Percentiles rank a stretch among this genome's conserved stretches.
Evolutionary conservation across 2,797 vertebrate genomes (phyloP).

Genomic region (Tokudaia muenninki): DNA sequence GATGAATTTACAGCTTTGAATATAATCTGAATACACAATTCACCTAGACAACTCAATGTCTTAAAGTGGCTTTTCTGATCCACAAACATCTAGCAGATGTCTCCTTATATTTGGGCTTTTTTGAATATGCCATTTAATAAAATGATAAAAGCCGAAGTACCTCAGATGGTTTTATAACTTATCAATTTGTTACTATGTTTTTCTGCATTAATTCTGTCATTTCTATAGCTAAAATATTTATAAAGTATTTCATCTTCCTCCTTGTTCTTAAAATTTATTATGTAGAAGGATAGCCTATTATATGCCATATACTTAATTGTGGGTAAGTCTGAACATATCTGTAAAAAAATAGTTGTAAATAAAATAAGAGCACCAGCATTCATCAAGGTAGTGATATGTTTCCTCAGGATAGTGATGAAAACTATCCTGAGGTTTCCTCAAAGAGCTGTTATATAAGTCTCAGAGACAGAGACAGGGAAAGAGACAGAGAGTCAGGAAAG

Average conservation of each 20-base stretch:
- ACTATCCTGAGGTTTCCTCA: neutral
- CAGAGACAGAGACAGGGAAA: no score
- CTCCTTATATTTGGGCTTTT: neutral
- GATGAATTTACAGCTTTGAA: neutral
- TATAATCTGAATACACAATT: neutral
- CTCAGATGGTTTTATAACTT: neutral
- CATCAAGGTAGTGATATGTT: neutral
- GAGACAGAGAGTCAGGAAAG: neutral
- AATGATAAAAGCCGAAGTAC: neutral
- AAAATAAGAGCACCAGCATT: neutral
- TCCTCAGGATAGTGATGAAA: neutral
- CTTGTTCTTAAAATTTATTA: neutral
- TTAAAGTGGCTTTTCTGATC: constrained; percentile 57
- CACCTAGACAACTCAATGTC: neutral
- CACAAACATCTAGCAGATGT: constrained; percentile 39
- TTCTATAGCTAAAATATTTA: constrained; percentile 22
- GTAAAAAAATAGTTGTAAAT: neutral
- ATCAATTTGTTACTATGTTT: constrained; percentile 34
- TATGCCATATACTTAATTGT: constrained; percentile 5
- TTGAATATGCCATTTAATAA: neutral
- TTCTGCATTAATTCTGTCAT: neutral
- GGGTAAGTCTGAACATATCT: neutral
- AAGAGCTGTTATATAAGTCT: neutral
- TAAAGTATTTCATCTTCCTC: neutral
- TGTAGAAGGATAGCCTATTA: neutral